These are phyloP conservation scores for Hydriomena furcata DNA, from an alignment of 2,888 invertebrate genomes.

Conservation along the genomic window DNA sequence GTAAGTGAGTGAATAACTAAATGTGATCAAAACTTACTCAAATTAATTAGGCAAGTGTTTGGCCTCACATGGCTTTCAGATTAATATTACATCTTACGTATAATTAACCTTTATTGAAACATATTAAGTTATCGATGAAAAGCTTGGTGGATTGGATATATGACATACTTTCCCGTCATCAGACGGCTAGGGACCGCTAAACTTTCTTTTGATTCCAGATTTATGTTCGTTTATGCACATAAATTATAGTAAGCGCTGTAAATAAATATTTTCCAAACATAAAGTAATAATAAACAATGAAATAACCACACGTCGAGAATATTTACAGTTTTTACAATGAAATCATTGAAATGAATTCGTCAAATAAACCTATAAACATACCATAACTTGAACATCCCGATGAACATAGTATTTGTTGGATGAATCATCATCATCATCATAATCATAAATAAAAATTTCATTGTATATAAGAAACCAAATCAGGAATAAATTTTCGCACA, in stretches of 20 bases:
- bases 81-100: constrained; percentile 27
- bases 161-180: constrained; percentile 23
- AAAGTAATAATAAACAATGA: constrained; percentile 4
- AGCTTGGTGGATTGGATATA: too few species aligned
- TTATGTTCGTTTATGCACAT: constrained; percentile 16
- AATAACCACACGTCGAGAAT: neutral
- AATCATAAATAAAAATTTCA: constrained; percentile 19
- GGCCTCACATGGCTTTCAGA: constrained; percentile 26
- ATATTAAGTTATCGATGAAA: too few species aligned
- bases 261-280: constrained; percentile 1
- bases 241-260: constrained; percentile 15
- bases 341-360: constrained; percentile 6
- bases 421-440: constrained; percentile 20
- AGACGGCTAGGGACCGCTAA: constrained; percentile 35
- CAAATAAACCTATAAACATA: neutral
- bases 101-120: constrained; percentile 19
- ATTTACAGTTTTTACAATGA: too few species aligned
- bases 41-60: constrained; percentile 14
- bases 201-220: constrained; percentile 40
- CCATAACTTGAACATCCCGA: too few species aligned
- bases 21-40: constrained; percentile 12
- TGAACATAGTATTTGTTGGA: too few species aligned
- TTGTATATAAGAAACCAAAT: constrained; percentile 5
- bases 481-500: neutral
- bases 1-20: constrained; percentile 21